Evolutionary conservation across 2,113 vertebrate species (phyloP), one percentile per base, ranked within the genome.

Genomic region (Callionymus lyra): DNA sequence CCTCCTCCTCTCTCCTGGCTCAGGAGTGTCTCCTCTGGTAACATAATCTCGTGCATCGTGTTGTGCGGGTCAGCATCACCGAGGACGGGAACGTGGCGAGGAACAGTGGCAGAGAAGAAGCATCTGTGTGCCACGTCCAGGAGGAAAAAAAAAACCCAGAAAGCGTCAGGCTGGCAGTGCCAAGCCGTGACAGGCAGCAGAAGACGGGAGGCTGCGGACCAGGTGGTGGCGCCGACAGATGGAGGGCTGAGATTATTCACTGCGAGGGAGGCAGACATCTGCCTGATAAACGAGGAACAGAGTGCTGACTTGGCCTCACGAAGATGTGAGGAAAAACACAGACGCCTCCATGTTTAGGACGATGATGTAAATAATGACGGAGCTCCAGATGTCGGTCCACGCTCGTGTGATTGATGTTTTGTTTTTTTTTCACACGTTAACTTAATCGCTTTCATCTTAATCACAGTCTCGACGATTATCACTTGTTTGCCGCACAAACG

Each of bases 221-320:
- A 77, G 70, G 77, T 80, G 72, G 66, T 66, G 51, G 66, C 75
- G 53, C 55, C 59, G 74, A 69, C 68, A 71, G 75, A 74, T 76
- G 68, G 70, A 66, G 68, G 35, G 12, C 57, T 65, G 59, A 51
- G 75, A 80, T 81, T 83, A 76, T 78, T 84, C 80, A 80, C 77
- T 72, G 77, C 63, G 72, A 53, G 69, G 50, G 58, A 78, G 68
- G 68, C 56, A 72, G 72, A 67, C 70, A 74, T 80, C 68, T 76
- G 74, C 75, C 67, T 76, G 76, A 83, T 79, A 75, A 83, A 82
- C 75, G 82, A 72, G 71, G 34, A 42, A 61, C 69, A 53, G 58
- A 76, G 65, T 67, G 78, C 77, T 67, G 75, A 77, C 64, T 71
- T 77, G 63, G 58, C 70, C 55, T 64, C 59, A 27, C n/a, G 14